Evolutionary conservation across 1,140 invertebrate species (phyloP).

Genomic region (Drosophila pseudoananassae): DNA sequence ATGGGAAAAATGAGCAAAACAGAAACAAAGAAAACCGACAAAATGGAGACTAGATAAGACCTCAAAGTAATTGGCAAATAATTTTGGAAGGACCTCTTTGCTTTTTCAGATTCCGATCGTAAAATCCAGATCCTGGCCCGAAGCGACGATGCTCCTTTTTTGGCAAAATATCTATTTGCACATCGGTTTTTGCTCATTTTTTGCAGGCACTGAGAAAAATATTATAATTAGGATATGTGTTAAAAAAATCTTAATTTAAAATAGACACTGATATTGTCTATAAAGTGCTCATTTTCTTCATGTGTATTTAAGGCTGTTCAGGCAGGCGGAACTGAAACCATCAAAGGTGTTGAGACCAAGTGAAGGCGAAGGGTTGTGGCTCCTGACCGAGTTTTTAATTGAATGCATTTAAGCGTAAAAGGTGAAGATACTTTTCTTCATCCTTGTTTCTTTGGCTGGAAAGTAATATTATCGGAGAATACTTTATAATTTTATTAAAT

Average conservation of each 20-base stretch:
- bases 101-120: constrained; percentile 4
- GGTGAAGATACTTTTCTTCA: constrained; percentile 61
- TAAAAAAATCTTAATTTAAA: too few species aligned
- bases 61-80: constrained; percentile 72
- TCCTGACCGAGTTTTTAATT: constrained; percentile 71
- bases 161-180: constrained; percentile 49
- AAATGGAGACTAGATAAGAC: constrained; percentile 8
- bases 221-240: neutral
- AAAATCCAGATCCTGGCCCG: constrained; percentile 42
- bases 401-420: constrained; percentile 76
- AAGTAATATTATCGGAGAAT: too few species aligned
- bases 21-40: constrained; percentile 12
- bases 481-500: too few species aligned
- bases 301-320: constrained; percentile 32
- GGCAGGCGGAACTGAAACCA: constrained; percentile 49
- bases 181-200: constrained; percentile 35
- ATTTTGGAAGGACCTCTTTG: constrained; percentile 44
- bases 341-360: constrained; percentile 25
- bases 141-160: constrained; percentile 62
- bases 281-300: constrained; percentile 7
- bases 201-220: neutral
- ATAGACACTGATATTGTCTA: neutral
- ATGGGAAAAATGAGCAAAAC: constrained; percentile 12
- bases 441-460: too few species aligned
- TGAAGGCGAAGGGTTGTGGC: constrained; percentile 3